Base-by-base conservation (phyloP, 2,797 vertebrate genomes). In the Chelon auratus region DNA sequence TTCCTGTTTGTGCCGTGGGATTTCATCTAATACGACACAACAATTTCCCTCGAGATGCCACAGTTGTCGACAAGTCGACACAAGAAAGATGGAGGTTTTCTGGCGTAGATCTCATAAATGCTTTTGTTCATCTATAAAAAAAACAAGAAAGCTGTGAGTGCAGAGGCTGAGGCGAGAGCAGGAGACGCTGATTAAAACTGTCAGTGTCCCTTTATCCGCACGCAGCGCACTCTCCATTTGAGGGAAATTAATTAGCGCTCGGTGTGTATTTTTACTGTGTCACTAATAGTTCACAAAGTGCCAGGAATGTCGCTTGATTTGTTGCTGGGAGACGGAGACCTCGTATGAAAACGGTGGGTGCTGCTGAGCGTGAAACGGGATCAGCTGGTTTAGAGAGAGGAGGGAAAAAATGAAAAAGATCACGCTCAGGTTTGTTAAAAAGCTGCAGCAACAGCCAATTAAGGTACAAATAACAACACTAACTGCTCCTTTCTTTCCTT, bases 311-410 rank as follows among this genome's bases (percentile, higher is more conserved):
- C 2, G 68, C 67, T 72, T 85, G 68, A 86, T 88, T 68, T 86
- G 75, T 20, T 14, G 65, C 72, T 69, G 62, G 73, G 80, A 78
- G 70, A 84, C 30, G 18, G 36, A 79, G 74, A 43, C 24, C n/a
- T 9, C 33, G 40, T 56, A 43, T 75, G 43, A 79, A 33, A 84
- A 59, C 51, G 14, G 13, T 1, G 68, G 57, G 9, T 11, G 81
- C 75, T 37, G 75, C 75, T 37, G 75, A 85, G 88, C 83, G 51
- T 87, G 85, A 89, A 87, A 89, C 82, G 68, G 86, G 89, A 90
- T 90, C 84, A 79, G 74, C 70, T 75, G 66, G 71, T 74, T 84
- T 79, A 69, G 67, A 68, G 68, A 22, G 54, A 54, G 48, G 0
- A 30, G 30, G 30, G 30, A 30, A 30, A 30, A 30, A 30, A 4